Evolutionary conservation across 2,113 vertebrate species (phyloP).

Genomic region (Cochlearius cochlearius): DNA sequence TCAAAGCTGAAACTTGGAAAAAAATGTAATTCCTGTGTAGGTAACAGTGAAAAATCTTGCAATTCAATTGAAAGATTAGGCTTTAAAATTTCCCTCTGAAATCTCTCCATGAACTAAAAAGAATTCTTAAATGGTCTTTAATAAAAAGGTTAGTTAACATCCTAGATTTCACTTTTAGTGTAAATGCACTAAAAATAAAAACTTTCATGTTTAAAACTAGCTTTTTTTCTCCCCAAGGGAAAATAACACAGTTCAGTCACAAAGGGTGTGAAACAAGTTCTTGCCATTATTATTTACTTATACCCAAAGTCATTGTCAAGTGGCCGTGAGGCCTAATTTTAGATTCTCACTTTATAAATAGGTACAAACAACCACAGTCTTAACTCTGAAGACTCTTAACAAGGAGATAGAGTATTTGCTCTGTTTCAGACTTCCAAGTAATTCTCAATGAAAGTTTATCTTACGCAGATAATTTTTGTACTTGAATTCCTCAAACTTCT

Average conservation of each 20-base stretch:
- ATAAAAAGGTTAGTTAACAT: not conserved
- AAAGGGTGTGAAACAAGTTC: not conserved
- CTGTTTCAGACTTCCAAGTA: not conserved
- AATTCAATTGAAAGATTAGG: not conserved
- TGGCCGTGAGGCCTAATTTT: not conserved
- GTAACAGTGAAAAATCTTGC: not conserved
- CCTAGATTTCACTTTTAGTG: not conserved
- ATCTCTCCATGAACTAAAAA: not conserved
- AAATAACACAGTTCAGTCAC: not conserved
- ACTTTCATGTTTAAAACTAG: not conserved
- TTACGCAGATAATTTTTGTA: not conserved
- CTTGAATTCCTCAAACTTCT: not conserved
- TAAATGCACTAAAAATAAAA: not conserved
- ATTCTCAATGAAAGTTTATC: not conserved
- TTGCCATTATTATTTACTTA: not conserved
- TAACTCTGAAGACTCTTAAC: not conserved
- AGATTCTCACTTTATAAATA: not conserved
- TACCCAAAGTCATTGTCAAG: not conserved
- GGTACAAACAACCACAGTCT: not conserved
- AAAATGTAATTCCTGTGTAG: not conserved
- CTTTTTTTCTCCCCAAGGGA: not conserved
- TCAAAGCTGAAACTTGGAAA: not conserved
- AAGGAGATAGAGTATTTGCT: not conserved
- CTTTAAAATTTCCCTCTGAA: not conserved
- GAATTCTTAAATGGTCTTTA: not conserved